Evolutionary conservation across 2,113 vertebrate species (phyloP), one percentile per base, ranked within the genome.

Genomic region (Corapipo altera): DNA sequence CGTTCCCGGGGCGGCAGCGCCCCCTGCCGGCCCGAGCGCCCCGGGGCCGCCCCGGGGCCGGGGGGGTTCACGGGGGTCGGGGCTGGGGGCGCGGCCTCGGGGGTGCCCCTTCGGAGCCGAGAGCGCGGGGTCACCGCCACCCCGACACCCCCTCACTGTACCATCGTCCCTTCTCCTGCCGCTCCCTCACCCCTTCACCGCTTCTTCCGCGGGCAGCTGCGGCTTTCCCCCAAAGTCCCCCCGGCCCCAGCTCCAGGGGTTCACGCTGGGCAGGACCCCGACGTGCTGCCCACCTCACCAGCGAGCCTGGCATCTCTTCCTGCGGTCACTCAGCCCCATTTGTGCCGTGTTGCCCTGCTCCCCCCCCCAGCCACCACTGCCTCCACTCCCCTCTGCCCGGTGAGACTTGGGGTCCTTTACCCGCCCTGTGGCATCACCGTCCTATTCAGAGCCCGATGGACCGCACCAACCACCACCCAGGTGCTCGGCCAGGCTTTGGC

Each of bases 231-330:
- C 57, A 6, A 17, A 49, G 11, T 11, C 39, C 11, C 8, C 26
- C 48, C 1, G 0, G 37, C 5, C 30, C 12, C 41, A 23, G 58
- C 17, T 9, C 27, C 66, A 21, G 46, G n/a, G 35, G 26, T 11
- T 75, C 84, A 17, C 2, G 3, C 39, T 27, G 66, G 39, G 39
- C 55, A 64, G 52, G 46, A 58, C 64, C 37, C 30, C 8, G 0
- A 15, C 3, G 7, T 11, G 51, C 43, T 23, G 39, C 54, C 33
- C 44, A 7, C 20, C 48, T 37, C 30, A 1, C 18, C 64, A 8
- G 30, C 1, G 9, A 67, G 12, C 15, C 8, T 1, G 0, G 22
- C 64, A 4, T 12, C n/a, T 35, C 15, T 5, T n/a, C 26, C 73
- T 19, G 5, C 4, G 2, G 37, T 10, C 2, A 26, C 28, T 20